Conservation (phyloP, 2,888 invertebrate genomes). For the Stenchaetothrips biformis region DNA sequence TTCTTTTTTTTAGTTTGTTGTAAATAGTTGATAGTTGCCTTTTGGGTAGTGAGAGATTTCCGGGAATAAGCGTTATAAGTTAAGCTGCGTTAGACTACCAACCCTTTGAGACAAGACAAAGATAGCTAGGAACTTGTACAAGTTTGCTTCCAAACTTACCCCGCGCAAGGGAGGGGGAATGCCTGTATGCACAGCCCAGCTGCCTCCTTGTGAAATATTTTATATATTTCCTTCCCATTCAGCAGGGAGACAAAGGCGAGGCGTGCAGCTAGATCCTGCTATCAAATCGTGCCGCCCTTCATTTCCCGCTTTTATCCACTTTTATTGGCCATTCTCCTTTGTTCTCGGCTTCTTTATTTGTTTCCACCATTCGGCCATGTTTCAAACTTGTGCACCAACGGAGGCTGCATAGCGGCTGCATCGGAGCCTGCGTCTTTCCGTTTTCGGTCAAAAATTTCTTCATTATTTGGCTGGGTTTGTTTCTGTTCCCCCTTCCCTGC, state of each 20-base stretch:
- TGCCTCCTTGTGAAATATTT: not conserved
- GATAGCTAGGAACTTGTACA: not conserved
- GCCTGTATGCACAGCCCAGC: no score
- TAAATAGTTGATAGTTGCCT: conserved; percentile 8
- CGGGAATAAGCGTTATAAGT: not conserved
- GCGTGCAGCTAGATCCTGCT: not conserved
- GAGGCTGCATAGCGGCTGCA: not conserved
- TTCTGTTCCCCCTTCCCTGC: conserved; percentile 4
- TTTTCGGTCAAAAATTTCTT: not conserved
- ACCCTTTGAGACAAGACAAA: not conserved
- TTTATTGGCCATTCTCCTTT: conserved; percentile 18
- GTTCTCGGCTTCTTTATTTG: not conserved
- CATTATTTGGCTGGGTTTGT: conserved; percentile 6
- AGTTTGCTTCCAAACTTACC: not conserved
- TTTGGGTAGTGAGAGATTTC: conserved; percentile 11
- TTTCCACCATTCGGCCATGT: not conserved
- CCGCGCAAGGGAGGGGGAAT: not conserved
- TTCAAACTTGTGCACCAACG: not conserved
- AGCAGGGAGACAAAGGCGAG: not conserved
- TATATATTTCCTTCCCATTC: not conserved
- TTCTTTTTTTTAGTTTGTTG: conserved; percentile 17
- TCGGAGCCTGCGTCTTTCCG: not conserved
- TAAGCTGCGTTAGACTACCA: not conserved
- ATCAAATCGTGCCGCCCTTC: conserved; percentile 13
- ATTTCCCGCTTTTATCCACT: not conserved